These are phyloP conservation scores for Leptobrachium ailaonicum DNA, from an alignment of 2,113 vertebrate genomes.

Conservation along the genomic window DNA sequence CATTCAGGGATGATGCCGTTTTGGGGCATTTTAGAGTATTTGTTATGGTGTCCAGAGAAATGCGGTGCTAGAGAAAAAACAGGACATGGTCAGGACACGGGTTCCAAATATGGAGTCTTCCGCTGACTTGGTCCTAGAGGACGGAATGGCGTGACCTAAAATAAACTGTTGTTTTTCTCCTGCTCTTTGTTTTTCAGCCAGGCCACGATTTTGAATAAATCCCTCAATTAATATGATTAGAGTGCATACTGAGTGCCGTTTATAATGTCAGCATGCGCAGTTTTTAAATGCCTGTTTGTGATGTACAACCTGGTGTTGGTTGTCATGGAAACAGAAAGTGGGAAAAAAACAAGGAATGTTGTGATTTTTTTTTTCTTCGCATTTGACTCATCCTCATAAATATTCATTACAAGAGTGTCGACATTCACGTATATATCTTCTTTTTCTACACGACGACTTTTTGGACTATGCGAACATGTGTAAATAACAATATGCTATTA, in stretches of 20 bases:
- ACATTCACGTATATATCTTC: background rate
- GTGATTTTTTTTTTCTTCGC: conserved; percentile 4
- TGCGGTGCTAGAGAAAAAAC: too few species aligned
- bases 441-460: too few species aligned
- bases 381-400: conserved; percentile 9
- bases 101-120: too few species aligned
- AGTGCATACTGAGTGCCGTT: background rate
- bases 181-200: background rate
- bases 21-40: too few species aligned
- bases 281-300: background rate
- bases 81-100: too few species aligned
- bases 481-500: too few species aligned
- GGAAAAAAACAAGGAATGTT: conserved; percentile 12
- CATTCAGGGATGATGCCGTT: too few species aligned
- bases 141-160: too few species aligned
- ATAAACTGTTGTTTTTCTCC: too few species aligned
- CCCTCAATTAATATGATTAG: background rate
- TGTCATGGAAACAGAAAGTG: conserved; percentile 32
- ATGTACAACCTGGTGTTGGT: conserved; percentile 39
- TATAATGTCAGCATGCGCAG: conserved; percentile 9
- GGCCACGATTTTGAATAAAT: background rate
- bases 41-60: too few species aligned
- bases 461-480: too few species aligned
- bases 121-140: too few species aligned
- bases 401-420: background rate